Conservation (phyloP, 1,140 invertebrate genomes). For the Sipha flava region DNA sequence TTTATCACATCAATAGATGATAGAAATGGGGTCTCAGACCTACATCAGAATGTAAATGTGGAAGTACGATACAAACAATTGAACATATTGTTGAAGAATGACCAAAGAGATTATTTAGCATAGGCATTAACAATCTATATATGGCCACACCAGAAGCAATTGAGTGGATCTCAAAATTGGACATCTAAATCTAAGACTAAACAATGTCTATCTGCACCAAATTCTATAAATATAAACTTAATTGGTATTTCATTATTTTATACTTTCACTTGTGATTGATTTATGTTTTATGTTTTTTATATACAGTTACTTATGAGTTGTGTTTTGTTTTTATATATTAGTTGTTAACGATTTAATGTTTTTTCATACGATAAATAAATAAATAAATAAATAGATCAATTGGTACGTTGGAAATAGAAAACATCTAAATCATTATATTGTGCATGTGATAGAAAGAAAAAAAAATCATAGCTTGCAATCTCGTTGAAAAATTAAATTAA, state of each 20-base stretch:
- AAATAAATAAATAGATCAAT: too few relatives aligned
- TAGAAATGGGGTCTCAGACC: neutral
- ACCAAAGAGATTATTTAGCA: neutral
- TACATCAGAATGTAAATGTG: neutral
- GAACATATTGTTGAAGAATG: neutral
- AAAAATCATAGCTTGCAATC: too few relatives aligned
- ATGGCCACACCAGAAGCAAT: neutral
- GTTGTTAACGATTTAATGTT: neutral
- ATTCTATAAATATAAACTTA: neutral
- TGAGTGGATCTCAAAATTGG: neutral
- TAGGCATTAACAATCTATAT: neutral
- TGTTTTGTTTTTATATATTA: neutral
- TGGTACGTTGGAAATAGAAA: too few relatives aligned
- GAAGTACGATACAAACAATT: neutral
- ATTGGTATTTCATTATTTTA: neutral
- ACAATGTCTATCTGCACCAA: neutral
- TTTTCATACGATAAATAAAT: neutral
- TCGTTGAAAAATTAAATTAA: too few relatives aligned
- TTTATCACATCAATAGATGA: too few relatives aligned
- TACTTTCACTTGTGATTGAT: neutral
- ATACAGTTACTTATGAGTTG: neutral
- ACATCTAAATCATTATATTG: too few relatives aligned
- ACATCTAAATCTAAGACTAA: neutral
- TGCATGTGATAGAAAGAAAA: too few relatives aligned
- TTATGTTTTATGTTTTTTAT: neutral